phyloP scores from a whole-genome alignment of 2,113 vertebrate species.

The Eretmochelys imbricata region DNA sequence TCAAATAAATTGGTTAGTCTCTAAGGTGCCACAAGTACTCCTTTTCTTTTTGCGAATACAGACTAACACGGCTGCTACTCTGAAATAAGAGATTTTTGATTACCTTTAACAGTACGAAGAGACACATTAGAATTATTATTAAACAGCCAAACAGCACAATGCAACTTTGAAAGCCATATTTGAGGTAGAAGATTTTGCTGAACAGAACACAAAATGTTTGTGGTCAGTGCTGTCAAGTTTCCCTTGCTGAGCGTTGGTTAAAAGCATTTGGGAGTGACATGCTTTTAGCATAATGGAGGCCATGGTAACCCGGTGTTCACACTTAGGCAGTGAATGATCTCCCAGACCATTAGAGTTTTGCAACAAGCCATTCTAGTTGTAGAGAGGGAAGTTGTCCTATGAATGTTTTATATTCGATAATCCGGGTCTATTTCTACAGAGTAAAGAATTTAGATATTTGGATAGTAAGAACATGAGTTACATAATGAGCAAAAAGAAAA shows the following conservation, averaged over 20 bases:
- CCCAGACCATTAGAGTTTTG: background rate
- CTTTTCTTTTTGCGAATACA: too few relatives aligned
- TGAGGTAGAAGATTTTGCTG: background rate
- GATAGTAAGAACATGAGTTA: accelerated
- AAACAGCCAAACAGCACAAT: background rate
- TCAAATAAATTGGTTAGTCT: too few relatives aligned
- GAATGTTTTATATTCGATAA: background rate
- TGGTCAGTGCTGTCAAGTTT: background rate
- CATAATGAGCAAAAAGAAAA: background rate
- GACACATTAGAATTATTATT: background rate
- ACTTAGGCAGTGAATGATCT: background rate
- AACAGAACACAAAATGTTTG: background rate
- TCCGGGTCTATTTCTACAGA: background rate
- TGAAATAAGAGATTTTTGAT: background rate
- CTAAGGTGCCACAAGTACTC: too few relatives aligned
- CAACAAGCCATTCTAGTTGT: background rate
- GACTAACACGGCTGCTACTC: too few relatives aligned
- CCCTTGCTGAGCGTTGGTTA: background rate
- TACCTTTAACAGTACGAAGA: background rate
- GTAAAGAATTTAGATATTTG: background rate
- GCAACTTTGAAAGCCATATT: background rate
- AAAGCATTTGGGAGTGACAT: background rate
- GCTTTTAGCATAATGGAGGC: background rate
- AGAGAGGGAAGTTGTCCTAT: background rate
- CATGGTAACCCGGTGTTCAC: background rate